Evolutionary conservation across 2,797 vertebrate species (phyloP).

Genomic region (Crax fasciolata): DNA sequence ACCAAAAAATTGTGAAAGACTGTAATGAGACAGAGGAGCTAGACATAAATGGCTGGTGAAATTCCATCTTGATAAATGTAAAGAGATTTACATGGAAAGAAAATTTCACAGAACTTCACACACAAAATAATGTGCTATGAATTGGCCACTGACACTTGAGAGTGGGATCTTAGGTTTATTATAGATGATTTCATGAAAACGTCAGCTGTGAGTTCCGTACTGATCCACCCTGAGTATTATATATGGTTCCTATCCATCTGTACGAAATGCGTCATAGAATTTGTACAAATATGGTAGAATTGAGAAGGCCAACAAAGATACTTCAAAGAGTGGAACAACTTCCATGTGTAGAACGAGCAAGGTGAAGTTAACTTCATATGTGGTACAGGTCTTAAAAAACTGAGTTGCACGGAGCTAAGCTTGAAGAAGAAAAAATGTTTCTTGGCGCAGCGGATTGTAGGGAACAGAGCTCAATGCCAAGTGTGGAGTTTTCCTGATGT

Average conservation of each 20-base stretch:
- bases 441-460: background rate
- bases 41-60: background rate
- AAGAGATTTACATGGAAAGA: background rate
- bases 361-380: background rate
- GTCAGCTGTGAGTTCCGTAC: background rate
- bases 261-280: background rate
- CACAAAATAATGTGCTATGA: background rate
- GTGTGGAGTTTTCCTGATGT: background rate
- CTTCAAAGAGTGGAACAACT: background rate
- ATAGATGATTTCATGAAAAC: background rate
- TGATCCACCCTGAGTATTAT: background rate
- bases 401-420: background rate
- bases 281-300: background rate
- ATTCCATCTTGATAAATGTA: background rate
- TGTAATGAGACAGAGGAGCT: background rate
- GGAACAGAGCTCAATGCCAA: background rate
- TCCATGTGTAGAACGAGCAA: background rate
- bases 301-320: background rate
- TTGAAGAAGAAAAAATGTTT: background rate
- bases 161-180: background rate
- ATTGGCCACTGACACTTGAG: background rate
- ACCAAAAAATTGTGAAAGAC: background rate
- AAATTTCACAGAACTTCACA: background rate
- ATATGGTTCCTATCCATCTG: background rate
- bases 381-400: background rate